Evolutionary conservation across 2,888 invertebrate species (phyloP).

Genomic region (Synergus japonicus): DNA sequence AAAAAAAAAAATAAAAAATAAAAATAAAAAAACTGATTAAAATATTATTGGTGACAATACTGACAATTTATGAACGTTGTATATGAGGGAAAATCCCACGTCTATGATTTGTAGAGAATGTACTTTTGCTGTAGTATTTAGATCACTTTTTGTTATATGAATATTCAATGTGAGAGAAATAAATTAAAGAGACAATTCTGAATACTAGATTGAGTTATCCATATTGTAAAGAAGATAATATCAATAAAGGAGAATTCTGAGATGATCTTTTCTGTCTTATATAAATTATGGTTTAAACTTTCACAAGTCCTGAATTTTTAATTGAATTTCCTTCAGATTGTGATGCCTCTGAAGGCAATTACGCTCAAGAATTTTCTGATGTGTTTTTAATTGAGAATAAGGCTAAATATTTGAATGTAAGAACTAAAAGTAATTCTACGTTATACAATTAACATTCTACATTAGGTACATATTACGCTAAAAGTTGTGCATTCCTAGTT

Average conservation of each 20-base stretch:
- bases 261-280: background rate
- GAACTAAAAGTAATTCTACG: background rate
- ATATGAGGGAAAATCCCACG: background rate
- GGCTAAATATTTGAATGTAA: background rate
- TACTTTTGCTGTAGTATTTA: slow-evolving; percentile 13
- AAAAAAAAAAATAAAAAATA: no score
- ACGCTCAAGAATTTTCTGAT: no score
- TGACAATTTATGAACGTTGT: slow-evolving; percentile 20
- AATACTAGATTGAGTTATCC: slow-evolving; percentile 9
- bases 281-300: background rate
- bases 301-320: no score
- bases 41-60: slow-evolving; percentile 16
- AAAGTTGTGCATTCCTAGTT: background rate
- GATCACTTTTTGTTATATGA: slow-evolving; percentile 14
- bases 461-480: no score
- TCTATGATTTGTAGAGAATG: slow-evolving; percentile 12
- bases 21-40: background rate
- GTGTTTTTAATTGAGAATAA: no score
- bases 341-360: no score
- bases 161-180: background rate
- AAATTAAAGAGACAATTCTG: background rate
- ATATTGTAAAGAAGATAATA: background rate
- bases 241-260: background rate
- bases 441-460: background rate
- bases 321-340: no score